These are phyloP conservation scores for Hymenochirus boettgeri DNA, from an alignment of 2,113 vertebrate genomes.

Conservation along the genomic window DNA sequence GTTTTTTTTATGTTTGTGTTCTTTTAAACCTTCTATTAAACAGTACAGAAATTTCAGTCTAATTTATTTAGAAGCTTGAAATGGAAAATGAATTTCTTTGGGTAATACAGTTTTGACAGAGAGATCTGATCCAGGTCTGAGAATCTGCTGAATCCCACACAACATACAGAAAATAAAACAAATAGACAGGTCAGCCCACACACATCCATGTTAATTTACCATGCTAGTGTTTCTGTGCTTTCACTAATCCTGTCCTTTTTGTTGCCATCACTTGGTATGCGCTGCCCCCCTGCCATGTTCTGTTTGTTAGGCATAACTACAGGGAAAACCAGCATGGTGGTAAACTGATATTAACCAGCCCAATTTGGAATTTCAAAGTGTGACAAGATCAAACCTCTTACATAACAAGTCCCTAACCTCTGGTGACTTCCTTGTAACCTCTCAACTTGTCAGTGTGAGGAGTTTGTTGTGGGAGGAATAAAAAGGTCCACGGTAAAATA, in stretches of 20 bases:
- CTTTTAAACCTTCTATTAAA: no score
- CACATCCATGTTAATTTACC: constrained; percentile 16
- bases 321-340: constrained; percentile 23
- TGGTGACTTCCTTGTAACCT: constrained; percentile 30
- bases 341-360: constrained; percentile 34
- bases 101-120: no score
- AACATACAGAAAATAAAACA: constrained; percentile 10
- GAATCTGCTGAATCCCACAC: neutral
- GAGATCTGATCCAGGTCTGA: no score
- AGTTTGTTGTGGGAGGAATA: constrained; percentile 20
- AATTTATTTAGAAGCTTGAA: no score
- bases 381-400: constrained; percentile 9
- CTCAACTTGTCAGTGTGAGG: constrained; percentile 6
- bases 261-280: constrained; percentile 12
- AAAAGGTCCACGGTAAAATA: no score
- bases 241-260: constrained; percentile 26
- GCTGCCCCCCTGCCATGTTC: constrained; percentile 17
- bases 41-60: no score
- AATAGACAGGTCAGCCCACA: constrained; percentile 14
- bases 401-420: constrained; percentile 23
- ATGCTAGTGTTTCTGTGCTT: constrained; percentile 17
- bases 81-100: no score
- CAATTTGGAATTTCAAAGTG: constrained; percentile 30
- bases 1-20: no score
- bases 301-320: constrained; percentile 34